Conservation (phyloP, 2,113 vertebrate genomes). For the Rhipidura dahli region DNA sequence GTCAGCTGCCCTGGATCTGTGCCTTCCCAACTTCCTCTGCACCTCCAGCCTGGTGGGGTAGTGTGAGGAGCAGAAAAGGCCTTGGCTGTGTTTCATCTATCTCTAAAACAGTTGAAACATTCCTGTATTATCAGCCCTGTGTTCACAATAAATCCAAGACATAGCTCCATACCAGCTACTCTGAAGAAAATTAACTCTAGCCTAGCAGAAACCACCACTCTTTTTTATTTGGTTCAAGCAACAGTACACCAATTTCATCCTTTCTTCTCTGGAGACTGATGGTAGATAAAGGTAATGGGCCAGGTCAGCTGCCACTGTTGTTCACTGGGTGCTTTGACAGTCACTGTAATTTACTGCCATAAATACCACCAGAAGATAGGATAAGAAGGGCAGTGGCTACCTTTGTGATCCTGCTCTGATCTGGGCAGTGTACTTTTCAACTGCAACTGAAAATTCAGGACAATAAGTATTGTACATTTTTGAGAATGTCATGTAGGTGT, state of each 20-base stretch:
- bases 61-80: neutral
- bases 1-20: neutral
- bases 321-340: neutral
- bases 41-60: neutral
- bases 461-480: slow-evolving; percentile 7
- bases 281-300: neutral
- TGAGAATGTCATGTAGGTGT: neutral
- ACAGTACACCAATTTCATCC: neutral
- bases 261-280: neutral
- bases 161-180: neutral
- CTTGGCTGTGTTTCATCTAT: neutral
- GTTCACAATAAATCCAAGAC: neutral
- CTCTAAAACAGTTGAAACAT: neutral
- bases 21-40: neutral
- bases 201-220: neutral
- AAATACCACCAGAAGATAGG: neutral
- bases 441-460: neutral
- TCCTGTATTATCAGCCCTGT: neutral
- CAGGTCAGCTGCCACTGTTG: neutral
- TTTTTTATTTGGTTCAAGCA: neutral
- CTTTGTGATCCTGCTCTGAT: neutral
- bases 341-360: neutral
- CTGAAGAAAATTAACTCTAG: neutral
- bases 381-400: neutral
- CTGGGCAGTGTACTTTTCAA: neutral